Conservation (phyloP, 2,797 vertebrate genomes). For the Lithobates pipiens region DNA sequence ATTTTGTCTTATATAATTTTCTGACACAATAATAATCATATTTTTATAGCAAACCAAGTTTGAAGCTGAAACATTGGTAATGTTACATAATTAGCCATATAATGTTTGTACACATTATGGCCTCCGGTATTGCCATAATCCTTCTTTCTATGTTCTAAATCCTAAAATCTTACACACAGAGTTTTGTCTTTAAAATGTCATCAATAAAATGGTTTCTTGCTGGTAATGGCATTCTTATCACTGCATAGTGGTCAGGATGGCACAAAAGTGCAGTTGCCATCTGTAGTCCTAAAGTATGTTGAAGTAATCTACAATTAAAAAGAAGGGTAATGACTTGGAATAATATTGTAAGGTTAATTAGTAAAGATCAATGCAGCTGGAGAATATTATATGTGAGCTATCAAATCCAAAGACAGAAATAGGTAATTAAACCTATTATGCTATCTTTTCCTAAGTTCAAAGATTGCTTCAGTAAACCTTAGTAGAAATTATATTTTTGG, state of each 20-base stretch:
- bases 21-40: background rate
- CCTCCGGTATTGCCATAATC: background rate
- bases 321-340: slow-evolving; percentile 58
- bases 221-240: slow-evolving; percentile 34
- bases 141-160: background rate
- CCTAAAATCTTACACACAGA: slow-evolving; percentile 3
- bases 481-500: slow-evolving; percentile 17
- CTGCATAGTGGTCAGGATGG: slow-evolving; percentile 43
- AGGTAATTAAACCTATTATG: slow-evolving; percentile 53
- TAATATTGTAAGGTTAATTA: slow-evolving; percentile 61
- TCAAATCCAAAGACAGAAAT: slow-evolving; percentile 52
- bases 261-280: slow-evolving; percentile 56
- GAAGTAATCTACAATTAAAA: slow-evolving; percentile 53
- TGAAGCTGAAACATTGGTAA: background rate
- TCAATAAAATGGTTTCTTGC: slow-evolving; percentile 42
- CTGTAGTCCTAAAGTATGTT: slow-evolving; percentile 43
- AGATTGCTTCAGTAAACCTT: slow-evolving; percentile 34
- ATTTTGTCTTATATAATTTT: background rate
- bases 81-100: background rate
- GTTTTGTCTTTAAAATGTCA: slow-evolving; percentile 41
- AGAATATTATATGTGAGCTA: slow-evolving; percentile 47
- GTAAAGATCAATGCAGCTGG: slow-evolving; percentile 59
- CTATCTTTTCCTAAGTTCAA: slow-evolving; percentile 47
- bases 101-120: background rate
- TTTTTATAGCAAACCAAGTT: background rate